These are phyloP conservation scores for Chelonia mydas DNA, from an alignment of 2,797 vertebrate species.

Conservation along the genomic window DNA sequence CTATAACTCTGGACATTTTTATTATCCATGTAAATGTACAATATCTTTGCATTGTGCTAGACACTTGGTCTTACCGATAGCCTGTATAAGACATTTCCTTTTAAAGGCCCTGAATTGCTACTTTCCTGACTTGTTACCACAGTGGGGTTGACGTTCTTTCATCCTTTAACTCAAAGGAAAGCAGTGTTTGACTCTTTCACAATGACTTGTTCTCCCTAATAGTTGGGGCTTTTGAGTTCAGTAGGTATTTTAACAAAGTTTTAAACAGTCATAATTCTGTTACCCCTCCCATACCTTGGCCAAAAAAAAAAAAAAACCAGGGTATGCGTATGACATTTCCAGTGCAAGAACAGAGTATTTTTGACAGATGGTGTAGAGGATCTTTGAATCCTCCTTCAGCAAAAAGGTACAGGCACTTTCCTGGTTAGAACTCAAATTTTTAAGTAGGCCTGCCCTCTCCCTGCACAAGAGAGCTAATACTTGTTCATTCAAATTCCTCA, in stretches of 20 bases:
- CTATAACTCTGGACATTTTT: not conserved
- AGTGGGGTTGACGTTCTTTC: not conserved
- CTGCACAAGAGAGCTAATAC: not conserved
- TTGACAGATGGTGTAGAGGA: not conserved
- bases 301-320: not conserved
- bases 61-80: not conserved
- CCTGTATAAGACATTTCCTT: not conserved
- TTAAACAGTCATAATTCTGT: not conserved
- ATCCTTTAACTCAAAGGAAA: not conserved
- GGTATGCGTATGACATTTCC: not conserved
- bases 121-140: not conserved
- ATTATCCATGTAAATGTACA: not conserved
- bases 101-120: not conserved
- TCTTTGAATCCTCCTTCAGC: not conserved
- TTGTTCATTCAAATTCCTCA: not conserved
- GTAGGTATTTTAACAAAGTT: not conserved
- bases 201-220: not conserved
- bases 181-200: not conserved
- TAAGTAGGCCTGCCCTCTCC: not conserved
- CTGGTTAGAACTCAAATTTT: not conserved
- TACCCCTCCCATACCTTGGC: not conserved
- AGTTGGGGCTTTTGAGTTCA: not conserved
- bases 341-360: not conserved
- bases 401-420: not conserved
- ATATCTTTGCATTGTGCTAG: not conserved